These are phyloP conservation scores for Saxidomus purpurata DNA, from an alignment of 1,140 invertebrate species.

Conservation along the genomic window DNA sequence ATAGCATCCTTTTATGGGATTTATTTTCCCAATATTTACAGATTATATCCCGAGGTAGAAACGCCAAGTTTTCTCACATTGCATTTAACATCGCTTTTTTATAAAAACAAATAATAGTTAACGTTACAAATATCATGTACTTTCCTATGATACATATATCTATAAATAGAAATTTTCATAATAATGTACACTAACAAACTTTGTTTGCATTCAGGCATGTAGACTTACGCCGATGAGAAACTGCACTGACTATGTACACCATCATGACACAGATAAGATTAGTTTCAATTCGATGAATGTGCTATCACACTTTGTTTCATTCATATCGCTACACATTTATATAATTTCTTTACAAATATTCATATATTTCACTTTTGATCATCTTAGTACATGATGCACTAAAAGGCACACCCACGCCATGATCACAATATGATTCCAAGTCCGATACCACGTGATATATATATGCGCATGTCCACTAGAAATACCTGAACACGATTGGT, in stretches of 20 bases:
- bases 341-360: background rate
- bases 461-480: slow-evolving; percentile 53
- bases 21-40: slow-evolving; percentile 60
- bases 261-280: background rate
- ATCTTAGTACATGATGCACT: slow-evolving; percentile 45
- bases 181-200: slow-evolving; percentile 28
- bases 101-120: slow-evolving; percentile 31
- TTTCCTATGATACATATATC: slow-evolving; percentile 49
- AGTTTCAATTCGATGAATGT: slow-evolving; percentile 19
- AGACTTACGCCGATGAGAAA: background rate
- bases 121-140: slow-evolving; percentile 42
- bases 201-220: slow-evolving; percentile 3
- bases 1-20: slow-evolving; percentile 20
- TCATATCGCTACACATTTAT: slow-evolving; percentile 10
- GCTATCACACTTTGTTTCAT: slow-evolving; percentile 3
- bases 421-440: slow-evolving; percentile 45
- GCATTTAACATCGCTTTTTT: slow-evolving; percentile 33
- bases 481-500: slow-evolving; percentile 79
- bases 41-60: slow-evolving; percentile 60
- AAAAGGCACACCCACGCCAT: slow-evolving; percentile 53
- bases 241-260: background rate
- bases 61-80: slow-evolving; percentile 26
- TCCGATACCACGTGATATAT: slow-evolving; percentile 41
- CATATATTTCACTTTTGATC: slow-evolving; percentile 50
- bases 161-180: slow-evolving; percentile 41